Evolutionary conservation across 2,113 vertebrate species (phyloP).

Genomic region (Oreochromis spilurus): DNA sequence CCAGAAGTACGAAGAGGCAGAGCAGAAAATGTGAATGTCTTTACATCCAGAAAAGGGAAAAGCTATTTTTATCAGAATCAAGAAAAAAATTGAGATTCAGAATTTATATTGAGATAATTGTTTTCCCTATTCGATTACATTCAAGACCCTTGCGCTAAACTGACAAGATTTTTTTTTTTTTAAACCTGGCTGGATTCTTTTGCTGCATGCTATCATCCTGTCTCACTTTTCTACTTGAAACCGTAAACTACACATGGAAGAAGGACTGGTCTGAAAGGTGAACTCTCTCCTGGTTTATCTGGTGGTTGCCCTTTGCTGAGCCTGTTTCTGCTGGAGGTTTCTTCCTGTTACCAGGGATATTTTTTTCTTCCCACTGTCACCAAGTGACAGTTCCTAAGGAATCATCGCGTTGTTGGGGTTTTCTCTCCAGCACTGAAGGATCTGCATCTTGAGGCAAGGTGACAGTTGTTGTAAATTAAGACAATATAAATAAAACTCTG

Average conservation of each 20-base stretch:
- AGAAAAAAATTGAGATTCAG: not conserved
- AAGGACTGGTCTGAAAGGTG: not conserved
- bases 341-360: not conserved
- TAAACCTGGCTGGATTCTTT: not conserved
- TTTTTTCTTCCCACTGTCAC: not conserved
- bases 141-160: not conserved
- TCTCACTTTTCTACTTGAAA: not conserved
- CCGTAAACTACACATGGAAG: not conserved
- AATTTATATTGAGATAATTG: fast-evolving
- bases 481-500: not conserved
- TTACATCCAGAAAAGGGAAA: not conserved
- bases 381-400: not conserved
- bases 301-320: not conserved
- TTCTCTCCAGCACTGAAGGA: not conserved
- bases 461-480: not conserved
- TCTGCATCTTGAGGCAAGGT: not conserved
- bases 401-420: not conserved
- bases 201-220: fast-evolving
- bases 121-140: not conserved
- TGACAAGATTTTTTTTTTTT: not conserved
- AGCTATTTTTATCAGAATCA: not conserved
- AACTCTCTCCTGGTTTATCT: no score
- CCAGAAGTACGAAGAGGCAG: constrained; percentile 27
- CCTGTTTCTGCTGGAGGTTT: not conserved
- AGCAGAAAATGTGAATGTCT: constrained; percentile 47